A percentile compares a stretch with the other conserved stretches of the same genome.
Conservation (phyloP, 1,140 invertebrate species). For the Sycophaga agraensis region DNA sequence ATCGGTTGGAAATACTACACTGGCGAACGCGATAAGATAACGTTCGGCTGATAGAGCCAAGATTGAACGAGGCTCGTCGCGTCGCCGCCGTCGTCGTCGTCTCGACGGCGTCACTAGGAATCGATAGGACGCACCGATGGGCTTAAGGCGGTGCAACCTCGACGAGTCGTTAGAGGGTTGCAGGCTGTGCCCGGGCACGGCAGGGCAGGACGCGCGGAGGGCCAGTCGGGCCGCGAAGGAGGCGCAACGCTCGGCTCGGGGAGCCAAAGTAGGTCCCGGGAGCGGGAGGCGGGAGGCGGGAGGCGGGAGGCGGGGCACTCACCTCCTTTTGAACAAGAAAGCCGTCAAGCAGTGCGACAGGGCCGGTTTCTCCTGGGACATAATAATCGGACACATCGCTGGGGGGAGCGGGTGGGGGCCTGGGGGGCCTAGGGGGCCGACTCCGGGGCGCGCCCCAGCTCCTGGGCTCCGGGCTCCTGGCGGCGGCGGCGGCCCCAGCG, state of each 20-base stretch:
- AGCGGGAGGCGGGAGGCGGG: too few species aligned
- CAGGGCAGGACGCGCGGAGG: too few species aligned
- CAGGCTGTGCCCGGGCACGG: too few species aligned
- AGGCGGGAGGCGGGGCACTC: too few species aligned
- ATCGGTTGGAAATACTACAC: slow-evolving; percentile 16
- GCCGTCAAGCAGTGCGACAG: slow-evolving; percentile 28
- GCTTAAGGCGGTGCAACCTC: too few species aligned
- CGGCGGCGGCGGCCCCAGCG: background rate
- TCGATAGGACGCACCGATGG: too few species aligned
- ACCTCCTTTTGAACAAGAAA: slow-evolving; percentile 29
- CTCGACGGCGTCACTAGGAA: too few species aligned
- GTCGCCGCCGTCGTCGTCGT: too few species aligned
- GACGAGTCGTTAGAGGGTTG: too few species aligned
- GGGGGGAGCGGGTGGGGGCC: background rate
- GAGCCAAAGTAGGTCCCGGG: too few species aligned
- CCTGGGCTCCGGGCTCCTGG: background rate
- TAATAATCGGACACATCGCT: slow-evolving; percentile 25
- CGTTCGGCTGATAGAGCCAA: background rate
- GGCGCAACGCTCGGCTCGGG: background rate
- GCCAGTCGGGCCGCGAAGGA: too few species aligned
- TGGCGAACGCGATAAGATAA: slow-evolving; percentile 5
- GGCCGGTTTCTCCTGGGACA: slow-evolving; percentile 29
- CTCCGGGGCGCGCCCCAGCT: background rate
- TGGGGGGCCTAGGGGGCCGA: background rate
- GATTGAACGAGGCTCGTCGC: too few species aligned